Conservation (phyloP, 2,797 vertebrate genomes). For the Odontamblyopus lacepedii region DNA sequence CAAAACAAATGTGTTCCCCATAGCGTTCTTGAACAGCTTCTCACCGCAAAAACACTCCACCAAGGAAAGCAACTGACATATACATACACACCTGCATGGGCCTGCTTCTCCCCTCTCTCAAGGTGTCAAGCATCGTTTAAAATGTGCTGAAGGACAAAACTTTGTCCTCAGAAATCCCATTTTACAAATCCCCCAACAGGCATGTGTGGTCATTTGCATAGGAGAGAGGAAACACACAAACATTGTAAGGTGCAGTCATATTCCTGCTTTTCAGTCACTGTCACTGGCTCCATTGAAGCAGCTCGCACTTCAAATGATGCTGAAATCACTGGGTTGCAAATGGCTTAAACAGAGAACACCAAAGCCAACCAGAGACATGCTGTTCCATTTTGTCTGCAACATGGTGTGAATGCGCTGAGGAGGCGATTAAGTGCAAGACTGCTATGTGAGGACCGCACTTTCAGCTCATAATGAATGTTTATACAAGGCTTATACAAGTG, state of each 20-base stretch:
- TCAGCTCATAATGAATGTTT: conserved; percentile 8
- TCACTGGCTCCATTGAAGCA: too few species aligned
- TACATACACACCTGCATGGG: conserved; percentile 14
- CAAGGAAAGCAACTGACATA: conserved; percentile 10
- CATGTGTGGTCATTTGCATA: conserved; percentile 43
- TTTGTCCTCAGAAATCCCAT: conserved; percentile 42
- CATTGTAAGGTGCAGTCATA: conserved; percentile 26
- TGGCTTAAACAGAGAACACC: conserved; percentile 7
- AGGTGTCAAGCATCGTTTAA: conserved; percentile 39
- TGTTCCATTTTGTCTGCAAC: conserved; percentile 23
- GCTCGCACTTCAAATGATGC: conserved; percentile 36
- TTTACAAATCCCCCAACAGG: conserved; percentile 37
- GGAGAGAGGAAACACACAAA: conserved; percentile 13
- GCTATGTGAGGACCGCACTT: conserved; percentile 21
- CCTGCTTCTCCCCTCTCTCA: not conserved
- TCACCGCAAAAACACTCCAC: not conserved
- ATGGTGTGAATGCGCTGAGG: conserved; percentile 16
- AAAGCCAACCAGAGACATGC: conserved; percentile 24
- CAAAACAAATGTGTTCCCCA: conserved; percentile 74
- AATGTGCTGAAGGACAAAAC: conserved; percentile 47
- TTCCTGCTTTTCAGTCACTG: conserved; percentile 36
- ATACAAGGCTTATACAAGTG: not conserved
- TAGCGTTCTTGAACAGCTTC: conserved; percentile 37
- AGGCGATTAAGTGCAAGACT: conserved; percentile 38
- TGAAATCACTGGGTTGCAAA: conserved; percentile 37